Evolutionary conservation across 2,797 vertebrate species (phyloP).

Genomic region (Coregonus ussuriensis): DNA sequence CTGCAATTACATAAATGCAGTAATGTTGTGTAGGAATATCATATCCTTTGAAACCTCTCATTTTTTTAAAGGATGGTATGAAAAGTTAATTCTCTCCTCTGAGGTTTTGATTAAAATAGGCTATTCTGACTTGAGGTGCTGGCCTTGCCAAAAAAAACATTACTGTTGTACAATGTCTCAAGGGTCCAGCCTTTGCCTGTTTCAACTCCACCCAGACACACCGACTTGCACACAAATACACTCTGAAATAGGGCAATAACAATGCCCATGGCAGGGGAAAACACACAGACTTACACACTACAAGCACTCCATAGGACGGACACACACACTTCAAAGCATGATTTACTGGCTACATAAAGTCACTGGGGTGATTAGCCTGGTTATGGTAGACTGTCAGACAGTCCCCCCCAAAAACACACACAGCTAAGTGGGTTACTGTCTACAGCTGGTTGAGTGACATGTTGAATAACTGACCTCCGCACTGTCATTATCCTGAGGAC

Average conservation of each 20-base stretch:
- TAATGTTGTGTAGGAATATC: background rate
- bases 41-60: background rate
- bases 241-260: background rate
- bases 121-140: conserved; percentile 4
- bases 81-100: background rate
- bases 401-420: too few relatives aligned
- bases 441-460: background rate
- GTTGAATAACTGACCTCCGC: background rate
- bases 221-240: background rate
- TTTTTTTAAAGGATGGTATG: background rate
- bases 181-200: background rate
- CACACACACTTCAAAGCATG: background rate
- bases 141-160: conserved; percentile 12
- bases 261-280: background rate
- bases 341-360: background rate
- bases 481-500: background rate
- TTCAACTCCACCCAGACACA: conserved; percentile 1
- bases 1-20: background rate
- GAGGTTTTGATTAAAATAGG: conserved; percentile 6
- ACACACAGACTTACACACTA: background rate
- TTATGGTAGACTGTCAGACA: too few relatives aligned
- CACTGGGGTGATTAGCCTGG: too few relatives aligned
- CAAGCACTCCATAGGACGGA: conserved; percentile 16
- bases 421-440: too few relatives aligned
- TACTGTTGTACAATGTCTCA: conserved; percentile 9